Evolutionary conservation across 1,140 invertebrate species (phyloP), one percentile per base, ranked within the genome.

Genomic region (Trachymyrmex cornetzi): DNA sequence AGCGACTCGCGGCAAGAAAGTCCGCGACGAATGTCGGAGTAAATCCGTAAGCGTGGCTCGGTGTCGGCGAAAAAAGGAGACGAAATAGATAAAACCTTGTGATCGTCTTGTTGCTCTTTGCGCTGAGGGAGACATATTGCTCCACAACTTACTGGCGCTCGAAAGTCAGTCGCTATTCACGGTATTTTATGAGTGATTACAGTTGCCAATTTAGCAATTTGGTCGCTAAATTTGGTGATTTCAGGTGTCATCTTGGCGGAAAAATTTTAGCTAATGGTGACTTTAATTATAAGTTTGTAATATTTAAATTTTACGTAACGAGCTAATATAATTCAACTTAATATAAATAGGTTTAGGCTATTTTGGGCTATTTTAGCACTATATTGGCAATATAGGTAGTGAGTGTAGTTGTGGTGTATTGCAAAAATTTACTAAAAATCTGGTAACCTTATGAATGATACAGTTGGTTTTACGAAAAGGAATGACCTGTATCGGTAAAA

Each of bases 21-120:
- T 63, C 88, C 92, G 89, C 88, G 91, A 92, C 93, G 90, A 93
- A 92, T 93, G 82, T 71, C 77, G 88, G 66, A 89, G 92, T 93
- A 93, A 92, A 92, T 92, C 90, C 90, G 88, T 84, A 69, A 87
- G 77, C 87, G 87, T 87, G 75, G 90, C 72, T 87, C 30, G 55
- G 22, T 63, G 24, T 85, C 88, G 85, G 87, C 69, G 89, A 90
- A 86, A 82, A 34, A 27, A 24, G 11, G 16, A 14, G 14, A 22
- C 3, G 24, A 55, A 61, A 38, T 55, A 24, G n/a, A 53, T 24
- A 63, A 75, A 63, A 75, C 44, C 50, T 57, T 24, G 9, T 34
- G 38, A 24, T 72, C 67, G 38, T 74, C 67, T 82, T 61, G 55
- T 24, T 82, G 53, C 44, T 55, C 79, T 53, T 38, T 72, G 6